A percentile compares a stretch with the other conserved stretches of the same genome.
Conservation (phyloP, 2,888 invertebrate genomes). For the Apodemia duryi region DNA sequence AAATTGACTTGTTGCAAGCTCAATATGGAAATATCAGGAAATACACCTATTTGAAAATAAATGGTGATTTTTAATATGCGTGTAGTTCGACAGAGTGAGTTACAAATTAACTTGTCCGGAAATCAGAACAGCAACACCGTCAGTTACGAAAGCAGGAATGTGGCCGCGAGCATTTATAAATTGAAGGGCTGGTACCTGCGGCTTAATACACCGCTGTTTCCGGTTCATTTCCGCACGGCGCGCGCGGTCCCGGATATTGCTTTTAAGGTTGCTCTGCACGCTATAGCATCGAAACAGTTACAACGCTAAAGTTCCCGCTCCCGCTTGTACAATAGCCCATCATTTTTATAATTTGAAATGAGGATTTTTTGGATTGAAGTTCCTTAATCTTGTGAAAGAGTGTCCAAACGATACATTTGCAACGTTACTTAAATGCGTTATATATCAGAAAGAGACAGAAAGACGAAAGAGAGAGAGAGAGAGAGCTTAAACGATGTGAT, state of each 20-base stretch:
- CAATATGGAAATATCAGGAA: neutral
- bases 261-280: conserved; percentile 77
- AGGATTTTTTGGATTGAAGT: no score
- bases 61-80: neutral
- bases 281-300: conserved; percentile 40
- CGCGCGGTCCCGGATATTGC: conserved; percentile 80
- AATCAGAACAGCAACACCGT: conserved; percentile 47
- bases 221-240: conserved; percentile 79
- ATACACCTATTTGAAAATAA: neutral
- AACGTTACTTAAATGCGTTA: no score
- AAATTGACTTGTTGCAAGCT: neutral
- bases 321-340: conserved; percentile 29
- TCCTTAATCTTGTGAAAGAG: no score
- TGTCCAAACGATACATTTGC: no score
- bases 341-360: neutral
- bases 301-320: conserved; percentile 33
- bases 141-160: conserved; percentile 48
- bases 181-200: conserved; percentile 79
- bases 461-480: no score
- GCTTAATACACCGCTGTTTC: conserved; percentile 80
- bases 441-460: no score
- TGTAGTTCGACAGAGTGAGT: conserved; percentile 35
- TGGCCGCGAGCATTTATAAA: conserved; percentile 75
- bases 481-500: no score
- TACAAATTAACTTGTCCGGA: conserved; percentile 68